Base-by-base conservation (phyloP, 2,113 vertebrate genomes). In the Menidia beryllina region DNA sequence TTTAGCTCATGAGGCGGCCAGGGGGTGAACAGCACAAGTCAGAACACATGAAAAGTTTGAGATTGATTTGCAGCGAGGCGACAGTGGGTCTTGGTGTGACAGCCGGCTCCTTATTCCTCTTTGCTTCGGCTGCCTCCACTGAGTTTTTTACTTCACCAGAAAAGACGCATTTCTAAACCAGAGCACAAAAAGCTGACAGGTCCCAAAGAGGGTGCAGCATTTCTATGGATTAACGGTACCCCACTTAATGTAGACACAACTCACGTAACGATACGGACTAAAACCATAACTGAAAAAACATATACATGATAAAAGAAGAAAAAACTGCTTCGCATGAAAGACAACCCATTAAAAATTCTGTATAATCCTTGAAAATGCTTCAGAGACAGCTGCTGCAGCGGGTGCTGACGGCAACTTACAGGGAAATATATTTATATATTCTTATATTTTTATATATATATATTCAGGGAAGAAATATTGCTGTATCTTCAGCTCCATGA, bases 11-110 rank as follows among this genome's bases (percentile, higher is more conserved):
- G 51, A 47, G 72, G 75, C 59, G 48, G 34, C 36, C 4, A n/a
- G 47, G 6, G 61, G 47, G 55, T n/a, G 26, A 19, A 49, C 34
- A 52, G 50, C 69, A 19, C 47, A 70, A 72, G 67, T 61, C 63
- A 41, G 47, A 77, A 41, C 83, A 75, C 25, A 62, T 51, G 70
- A 64, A 24, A 61, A 51, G 78, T 77, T 88, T 80, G 69, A 17
- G 65, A 72, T 30, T 23, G 56, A 58, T 72, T 30, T 71, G 54
- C 60, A 63, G 67, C 2, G 47, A 54, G 34, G 62, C 26, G 27
- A 62, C 67, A 56, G 65, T 48, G 59, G n/a, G 52, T 66, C 59
- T 51, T 9, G 39, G 24, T 2, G 58, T 65, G 61, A 65, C 43
- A 8, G 41, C 50, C 12, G 17, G 14, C 39, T 43, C 17, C 17